A percentile compares a stretch with the other conserved stretches of the same genome.
phyloP scores from a whole-genome alignment of 2,113 vertebrate species.

The Gallinago paraguaiae region DNA sequence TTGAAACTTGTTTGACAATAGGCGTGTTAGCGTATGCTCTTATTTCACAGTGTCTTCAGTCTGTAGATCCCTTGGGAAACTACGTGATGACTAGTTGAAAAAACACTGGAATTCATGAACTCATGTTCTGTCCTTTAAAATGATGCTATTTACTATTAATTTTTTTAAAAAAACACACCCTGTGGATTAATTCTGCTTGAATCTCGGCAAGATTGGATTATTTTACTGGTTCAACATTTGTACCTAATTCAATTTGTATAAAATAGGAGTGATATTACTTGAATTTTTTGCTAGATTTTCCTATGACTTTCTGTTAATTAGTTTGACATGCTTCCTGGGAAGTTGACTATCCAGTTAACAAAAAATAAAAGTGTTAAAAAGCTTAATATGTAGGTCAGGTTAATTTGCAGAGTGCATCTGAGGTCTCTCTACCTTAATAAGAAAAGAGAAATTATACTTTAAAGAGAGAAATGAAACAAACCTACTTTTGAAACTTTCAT shows the following conservation, averaged over 20 bases:
- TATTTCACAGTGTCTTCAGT: no score
- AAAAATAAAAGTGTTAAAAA: neutral
- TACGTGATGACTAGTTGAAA: neutral
- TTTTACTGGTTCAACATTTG: neutral
- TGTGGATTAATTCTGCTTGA: no score
- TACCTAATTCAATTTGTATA: rapidly evolving
- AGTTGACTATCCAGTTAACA: neutral
- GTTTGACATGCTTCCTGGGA: neutral
- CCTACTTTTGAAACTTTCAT: neutral
- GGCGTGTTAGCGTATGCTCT: neutral
- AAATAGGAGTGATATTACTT: neutral
- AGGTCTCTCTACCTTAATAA: neutral
- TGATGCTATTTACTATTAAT: neutral
- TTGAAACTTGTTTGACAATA: neutral
- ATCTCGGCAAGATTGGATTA: neutral
- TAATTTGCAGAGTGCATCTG: neutral
- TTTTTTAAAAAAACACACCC: neutral
- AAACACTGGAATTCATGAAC: neutral
- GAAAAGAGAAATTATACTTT: neutral
- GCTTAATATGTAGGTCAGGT: neutral
- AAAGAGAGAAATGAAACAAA: neutral
- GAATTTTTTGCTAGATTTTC: neutral
- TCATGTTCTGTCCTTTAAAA: neutral
- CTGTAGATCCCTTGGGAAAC: neutral
- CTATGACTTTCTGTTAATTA: neutral